Evolutionary conservation across 2,888 invertebrate species (phyloP), one percentile per base, ranked within the genome.

Genomic region (Volucella zonaria): DNA sequence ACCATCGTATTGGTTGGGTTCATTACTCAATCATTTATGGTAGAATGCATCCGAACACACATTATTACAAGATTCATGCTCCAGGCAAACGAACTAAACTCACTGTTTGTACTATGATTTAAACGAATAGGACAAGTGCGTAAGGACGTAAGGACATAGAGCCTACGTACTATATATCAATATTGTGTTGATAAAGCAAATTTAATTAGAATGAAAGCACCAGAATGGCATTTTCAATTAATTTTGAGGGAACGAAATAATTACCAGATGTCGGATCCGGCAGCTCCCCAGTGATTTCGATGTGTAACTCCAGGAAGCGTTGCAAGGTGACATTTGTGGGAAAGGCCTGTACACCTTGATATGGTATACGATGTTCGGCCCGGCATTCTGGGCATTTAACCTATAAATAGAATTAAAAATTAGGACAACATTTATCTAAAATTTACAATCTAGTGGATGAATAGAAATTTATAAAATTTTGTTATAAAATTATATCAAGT

Each of bases 381-480:
- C 98, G 95, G 92, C 99, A 99, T 95, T 99, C 98, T 90, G 99
- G 99, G 93, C 99, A 99, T 94, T 98, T 98, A 85, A 98, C 97
- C 96, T 96, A 92, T 15, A 91, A 90, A 66, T n/a, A n/a, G 66
- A 85, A 86, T 64, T 6, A 54, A 59, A 56, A 52, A 18, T 47
- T 62, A 77, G 12, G 40, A 43, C 70, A 42, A 51, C 71, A 31
- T 54, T 47, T 59, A 54, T 62, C n/a, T 23, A 87, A 23, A 58
- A 14, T 40, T 58, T 40, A 40, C 6, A 31, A 31, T 6, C 6
- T 6, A 31, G 31, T 31, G 31, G 31, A 6, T 31, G 31, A 31
- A 31, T 31, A 31, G 6, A 31, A 31, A 31, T 31, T 31, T 31
- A 6, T 0, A 31, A 31, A 31, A 31, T 31, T 31, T 31, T 6